These are phyloP conservation scores for Piprites chloris DNA, from an alignment of 2,113 vertebrate species.

Conservation along the genomic window DNA sequence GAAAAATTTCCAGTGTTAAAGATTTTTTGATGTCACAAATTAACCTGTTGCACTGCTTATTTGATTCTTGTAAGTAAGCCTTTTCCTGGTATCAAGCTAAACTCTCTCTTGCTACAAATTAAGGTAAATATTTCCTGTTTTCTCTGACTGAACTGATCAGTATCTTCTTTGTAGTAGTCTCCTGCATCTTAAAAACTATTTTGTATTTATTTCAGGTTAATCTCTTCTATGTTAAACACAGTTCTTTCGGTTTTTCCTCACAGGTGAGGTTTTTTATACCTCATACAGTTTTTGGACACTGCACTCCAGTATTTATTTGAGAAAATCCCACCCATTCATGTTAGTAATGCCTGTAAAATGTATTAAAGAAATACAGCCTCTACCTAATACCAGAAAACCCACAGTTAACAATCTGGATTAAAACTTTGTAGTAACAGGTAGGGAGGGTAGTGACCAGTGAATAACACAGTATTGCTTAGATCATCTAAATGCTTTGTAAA, in stretches of 20 bases:
- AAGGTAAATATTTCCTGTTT: neutral
- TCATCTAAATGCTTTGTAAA: neutral
- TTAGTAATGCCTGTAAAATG: neutral
- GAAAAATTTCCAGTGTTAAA: neutral
- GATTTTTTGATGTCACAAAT: neutral
- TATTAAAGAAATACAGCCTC: neutral
- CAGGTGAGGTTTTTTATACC: neutral
- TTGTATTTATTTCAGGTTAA: neutral
- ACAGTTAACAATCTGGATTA: neutral
- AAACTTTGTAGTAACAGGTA: neutral
- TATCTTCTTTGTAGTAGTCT: neutral
- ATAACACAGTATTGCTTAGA: neutral
- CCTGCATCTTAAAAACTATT: neutral
- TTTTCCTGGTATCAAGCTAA: neutral
- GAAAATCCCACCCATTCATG: neutral
- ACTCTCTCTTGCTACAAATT: neutral
- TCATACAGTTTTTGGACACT: neutral
- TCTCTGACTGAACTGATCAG: neutral
- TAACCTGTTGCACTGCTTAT: neutral
- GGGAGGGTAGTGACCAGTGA: neutral
- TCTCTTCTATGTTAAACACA: neutral
- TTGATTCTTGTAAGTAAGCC: neutral
- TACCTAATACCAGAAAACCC: neutral
- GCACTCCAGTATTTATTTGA: neutral
- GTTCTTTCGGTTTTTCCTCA: neutral